Evolutionary conservation across 2,113 vertebrate genomes (phyloP).

Genomic region (Channa maculata): DNA sequence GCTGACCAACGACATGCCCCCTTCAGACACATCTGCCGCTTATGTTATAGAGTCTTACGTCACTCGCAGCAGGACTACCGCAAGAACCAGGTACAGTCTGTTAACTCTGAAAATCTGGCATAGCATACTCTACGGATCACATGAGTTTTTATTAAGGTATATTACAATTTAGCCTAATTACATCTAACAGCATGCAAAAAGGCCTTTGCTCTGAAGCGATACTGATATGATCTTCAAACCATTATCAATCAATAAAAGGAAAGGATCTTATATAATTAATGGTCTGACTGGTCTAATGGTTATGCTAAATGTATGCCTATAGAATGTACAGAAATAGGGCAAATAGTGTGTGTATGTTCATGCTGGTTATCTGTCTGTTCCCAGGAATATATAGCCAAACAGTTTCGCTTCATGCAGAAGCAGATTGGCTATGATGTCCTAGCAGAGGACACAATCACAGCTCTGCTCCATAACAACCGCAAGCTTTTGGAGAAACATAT

Average conservation of each 20-base stretch:
- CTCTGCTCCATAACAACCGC: conserved; percentile 96
- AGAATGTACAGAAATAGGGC: background rate
- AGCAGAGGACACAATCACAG: conserved; percentile 98
- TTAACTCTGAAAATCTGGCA: background rate
- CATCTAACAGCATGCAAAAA: conserved; percentile 8
- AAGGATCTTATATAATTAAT: too few relatives aligned
- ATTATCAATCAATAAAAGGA: too few relatives aligned
- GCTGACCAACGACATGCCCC: conserved; percentile 97
- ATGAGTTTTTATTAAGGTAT: conserved; percentile 2
- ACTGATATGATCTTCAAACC: conserved; percentile 2
- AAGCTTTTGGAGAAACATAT: conserved; percentile 99
- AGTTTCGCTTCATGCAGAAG: conserved; percentile 99
- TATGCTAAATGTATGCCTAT: background rate
- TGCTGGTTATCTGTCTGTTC: conserved; percentile 21
- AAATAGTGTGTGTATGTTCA: background rate
- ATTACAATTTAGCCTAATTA: background rate
- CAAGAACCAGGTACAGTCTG: conserved; percentile 93
- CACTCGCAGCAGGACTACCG: conserved; percentile 99
- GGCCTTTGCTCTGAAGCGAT: conserved; percentile 1
- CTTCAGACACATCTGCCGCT: conserved; percentile 96
- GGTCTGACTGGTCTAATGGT: too few relatives aligned
- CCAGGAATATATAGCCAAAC: conserved; percentile 98
- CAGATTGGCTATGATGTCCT: conserved; percentile 99
- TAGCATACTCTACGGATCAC: background rate
- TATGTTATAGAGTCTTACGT: conserved; percentile 95